Evolutionary conservation across 2,113 vertebrate species (phyloP).

Genomic region (Hypocryptadius cinnamomeus): DNA sequence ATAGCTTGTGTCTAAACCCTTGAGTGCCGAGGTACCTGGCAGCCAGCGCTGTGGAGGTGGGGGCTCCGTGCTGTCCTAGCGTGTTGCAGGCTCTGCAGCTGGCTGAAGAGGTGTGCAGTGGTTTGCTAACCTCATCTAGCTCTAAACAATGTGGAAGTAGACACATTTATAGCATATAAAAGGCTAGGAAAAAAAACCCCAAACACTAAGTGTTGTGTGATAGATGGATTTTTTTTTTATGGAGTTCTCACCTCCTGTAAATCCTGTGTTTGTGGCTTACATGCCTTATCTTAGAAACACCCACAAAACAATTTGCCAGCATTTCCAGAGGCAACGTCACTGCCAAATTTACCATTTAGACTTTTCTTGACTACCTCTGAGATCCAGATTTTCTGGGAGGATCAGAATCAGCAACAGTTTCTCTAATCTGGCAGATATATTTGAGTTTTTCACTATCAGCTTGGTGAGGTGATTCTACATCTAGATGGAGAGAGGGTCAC

Average conservation of each 20-base stretch:
- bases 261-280: background rate
- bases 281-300: background rate
- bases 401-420: background rate
- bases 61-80: rapidly evolving
- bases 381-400: background rate
- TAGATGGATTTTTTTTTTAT: background rate
- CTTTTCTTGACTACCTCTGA: background rate
- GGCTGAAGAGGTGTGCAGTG: background rate
- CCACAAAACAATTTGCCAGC: background rate
- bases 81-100: background rate
- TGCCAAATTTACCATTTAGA: background rate
- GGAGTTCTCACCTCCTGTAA: background rate
- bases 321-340: background rate
- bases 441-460: background rate
- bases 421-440: background rate
- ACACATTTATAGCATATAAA: background rate
- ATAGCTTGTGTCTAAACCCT: background rate
- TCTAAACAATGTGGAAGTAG: background rate
- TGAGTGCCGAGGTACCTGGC: background rate
- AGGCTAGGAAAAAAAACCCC: background rate
- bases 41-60: background rate
- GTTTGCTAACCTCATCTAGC: background rate
- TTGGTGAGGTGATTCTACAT: background rate
- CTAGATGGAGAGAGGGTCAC: background rate
- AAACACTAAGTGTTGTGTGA: background rate